These are phyloP conservation scores for Spatulosminthurus flaviceps DNA, from an alignment of 2,888 invertebrate genomes.

Conservation along the genomic window DNA sequence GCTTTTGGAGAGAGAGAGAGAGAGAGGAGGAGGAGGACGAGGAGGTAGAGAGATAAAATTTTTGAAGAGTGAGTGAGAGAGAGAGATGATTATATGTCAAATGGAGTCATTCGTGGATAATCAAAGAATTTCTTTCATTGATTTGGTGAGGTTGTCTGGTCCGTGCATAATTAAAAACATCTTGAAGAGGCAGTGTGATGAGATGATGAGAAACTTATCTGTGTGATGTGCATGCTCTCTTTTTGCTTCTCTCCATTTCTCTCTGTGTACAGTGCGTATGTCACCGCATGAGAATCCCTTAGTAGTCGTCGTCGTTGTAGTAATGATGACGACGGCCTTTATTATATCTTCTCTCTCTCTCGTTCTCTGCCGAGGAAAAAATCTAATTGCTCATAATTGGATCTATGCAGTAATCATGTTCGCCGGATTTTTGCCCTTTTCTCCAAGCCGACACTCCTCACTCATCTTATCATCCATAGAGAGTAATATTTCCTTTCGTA, in stretches of 20 bases:
- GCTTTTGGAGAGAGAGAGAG: not conserved
- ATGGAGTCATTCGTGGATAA: conserved; percentile 62
- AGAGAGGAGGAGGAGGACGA: not conserved
- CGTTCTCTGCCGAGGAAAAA: conserved; percentile 52
- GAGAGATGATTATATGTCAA: conserved; percentile 53
- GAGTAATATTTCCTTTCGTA: conserved; percentile 27
- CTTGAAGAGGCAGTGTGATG: conserved; percentile 56
- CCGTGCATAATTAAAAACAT: conserved; percentile 64
- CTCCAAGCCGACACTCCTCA: conserved; percentile 56
- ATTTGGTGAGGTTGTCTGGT: conserved; percentile 59
- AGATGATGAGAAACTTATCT: conserved; percentile 51
- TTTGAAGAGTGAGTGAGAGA: conserved; percentile 19
- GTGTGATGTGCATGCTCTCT: conserved; percentile 51
- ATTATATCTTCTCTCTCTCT: conserved; percentile 47
- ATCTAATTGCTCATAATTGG: conserved; percentile 65
- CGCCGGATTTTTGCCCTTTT: conserved; percentile 62
- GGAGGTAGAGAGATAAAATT: conserved; percentile 15
- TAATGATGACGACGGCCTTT: conserved; percentile 59
- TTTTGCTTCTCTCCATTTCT: not conserved
- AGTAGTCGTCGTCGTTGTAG: conserved; percentile 11
- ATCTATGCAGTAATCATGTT: conserved; percentile 64
- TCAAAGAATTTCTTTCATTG: conserved; percentile 64
- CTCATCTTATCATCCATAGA: conserved; percentile 35
- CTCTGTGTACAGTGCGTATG: conserved; percentile 45
- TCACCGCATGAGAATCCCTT: conserved; percentile 55